Percentiles rank a stretch among this genome's conserved stretches.
Conservation (phyloP, 2,888 invertebrate genomes). For the Oligia latruncula region DNA sequence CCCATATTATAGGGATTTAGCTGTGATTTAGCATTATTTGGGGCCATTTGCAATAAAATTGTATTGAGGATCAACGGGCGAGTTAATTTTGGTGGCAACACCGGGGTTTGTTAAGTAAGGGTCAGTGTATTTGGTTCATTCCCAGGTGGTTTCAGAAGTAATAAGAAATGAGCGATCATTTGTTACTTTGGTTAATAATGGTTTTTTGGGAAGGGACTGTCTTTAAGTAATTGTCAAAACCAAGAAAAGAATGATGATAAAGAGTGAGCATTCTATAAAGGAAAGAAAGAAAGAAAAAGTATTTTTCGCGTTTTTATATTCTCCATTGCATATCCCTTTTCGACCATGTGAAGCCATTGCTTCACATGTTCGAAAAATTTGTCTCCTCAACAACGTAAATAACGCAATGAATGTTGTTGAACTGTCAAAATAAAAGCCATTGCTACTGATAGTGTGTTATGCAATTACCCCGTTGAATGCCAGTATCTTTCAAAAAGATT, state of each 20-base stretch:
- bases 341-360: background rate
- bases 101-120: conserved; percentile 67
- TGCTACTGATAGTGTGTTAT: background rate
- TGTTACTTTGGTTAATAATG: conserved; percentile 57
- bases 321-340: background rate
- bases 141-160: conserved; percentile 72
- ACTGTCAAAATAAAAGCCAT: background rate
- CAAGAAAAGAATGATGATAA: conserved; percentile 20
- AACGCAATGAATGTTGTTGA: background rate
- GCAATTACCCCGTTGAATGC: too few relatives aligned
- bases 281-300: background rate
- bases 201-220: conserved; percentile 38
- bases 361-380: background rate
- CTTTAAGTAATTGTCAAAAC: conserved; percentile 37
- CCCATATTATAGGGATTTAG: conserved; percentile 81
- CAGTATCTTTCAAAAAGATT: too few relatives aligned
- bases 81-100: conserved; percentile 82
- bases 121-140: conserved; percentile 72
- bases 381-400: background rate
- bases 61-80: conserved; percentile 80
- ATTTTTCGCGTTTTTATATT: background rate
- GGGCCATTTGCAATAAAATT: conserved; percentile 85
- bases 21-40: conserved; percentile 85
- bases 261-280: background rate
- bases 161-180: conserved; percentile 68